Percentiles rank a stretch among this genome's conserved stretches.
Evolutionary conservation across 2,888 invertebrate species (phyloP).

Genomic region (Nezara viridula): DNA sequence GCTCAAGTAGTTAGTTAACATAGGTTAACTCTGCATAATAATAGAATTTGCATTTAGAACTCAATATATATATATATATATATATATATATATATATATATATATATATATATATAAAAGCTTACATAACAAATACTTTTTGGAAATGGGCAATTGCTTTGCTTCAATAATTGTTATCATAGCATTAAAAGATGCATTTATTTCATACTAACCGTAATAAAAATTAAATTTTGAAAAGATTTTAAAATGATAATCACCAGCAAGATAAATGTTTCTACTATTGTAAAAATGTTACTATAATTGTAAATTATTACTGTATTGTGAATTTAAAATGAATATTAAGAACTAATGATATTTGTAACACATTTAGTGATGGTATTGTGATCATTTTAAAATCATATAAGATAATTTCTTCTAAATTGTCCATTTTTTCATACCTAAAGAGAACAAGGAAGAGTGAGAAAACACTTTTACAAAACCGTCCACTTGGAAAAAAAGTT

Average conservation of each 20-base stretch:
- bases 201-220: background rate
- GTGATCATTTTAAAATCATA: conserved; percentile 31
- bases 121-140: background rate
- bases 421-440: conserved; percentile 35
- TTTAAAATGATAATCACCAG: background rate
- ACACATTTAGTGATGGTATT: background rate
- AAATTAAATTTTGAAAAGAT: background rate
- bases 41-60: conserved; percentile 28
- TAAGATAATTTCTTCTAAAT: background rate
- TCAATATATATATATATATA: background rate
- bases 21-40: conserved; percentile 23
- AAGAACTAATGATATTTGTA: background rate
- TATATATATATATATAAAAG: background rate
- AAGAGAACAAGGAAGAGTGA: background rate
- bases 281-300: background rate
- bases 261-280: background rate
- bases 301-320: background rate
- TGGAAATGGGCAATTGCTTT: conserved; percentile 24
- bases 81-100: background rate
- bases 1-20: conserved; percentile 33
- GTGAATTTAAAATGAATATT: background rate
- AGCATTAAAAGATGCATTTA: conserved; percentile 36
- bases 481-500: background rate
- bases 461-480: conserved; percentile 22
- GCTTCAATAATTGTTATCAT: conserved; percentile 3